phyloP scores from a whole-genome alignment of 2,888 invertebrate genomes.

The Poecilus cupreus region DNA sequence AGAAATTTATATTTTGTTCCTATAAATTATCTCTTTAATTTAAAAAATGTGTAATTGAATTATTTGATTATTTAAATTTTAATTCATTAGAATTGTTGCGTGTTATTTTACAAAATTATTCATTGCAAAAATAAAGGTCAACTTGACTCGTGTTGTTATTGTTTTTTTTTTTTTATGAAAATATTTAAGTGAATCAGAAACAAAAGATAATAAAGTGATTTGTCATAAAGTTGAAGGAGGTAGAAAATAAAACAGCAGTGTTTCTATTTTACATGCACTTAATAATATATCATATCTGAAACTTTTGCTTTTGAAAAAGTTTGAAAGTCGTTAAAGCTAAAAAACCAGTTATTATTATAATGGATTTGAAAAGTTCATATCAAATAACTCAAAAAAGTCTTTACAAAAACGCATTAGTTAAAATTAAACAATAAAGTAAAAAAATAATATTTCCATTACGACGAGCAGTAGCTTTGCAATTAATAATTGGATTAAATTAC shows the following conservation, averaged over 20 bases:
- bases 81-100: no score
- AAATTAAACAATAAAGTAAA: slow-evolving; percentile 53
- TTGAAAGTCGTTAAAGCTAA: slow-evolving; percentile 46
- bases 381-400: slow-evolving; percentile 35
- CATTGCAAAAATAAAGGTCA: no score
- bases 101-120: no score
- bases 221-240: slow-evolving; percentile 7
- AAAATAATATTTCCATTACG: slow-evolving; percentile 29
- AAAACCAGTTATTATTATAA: slow-evolving; percentile 40
- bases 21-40: no score
- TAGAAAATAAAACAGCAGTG: slow-evolving; percentile 11
- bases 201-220: slow-evolving; percentile 1
- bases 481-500: slow-evolving; percentile 69
- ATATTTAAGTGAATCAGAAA: neutral
- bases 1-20: no score
- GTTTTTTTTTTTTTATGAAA: no score
- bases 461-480: slow-evolving; percentile 58
- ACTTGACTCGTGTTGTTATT: no score
- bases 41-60: no score
- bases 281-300: slow-evolving; percentile 42
- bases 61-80: no score
- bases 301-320: slow-evolving; percentile 32
- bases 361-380: slow-evolving; percentile 45
- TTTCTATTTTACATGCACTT: slow-evolving; percentile 47
- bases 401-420: slow-evolving; percentile 47